Evolutionary conservation across 2,797 vertebrate genomes (phyloP), one percentile per base, ranked within the genome.

Genomic region (Peromyscus eremicus): DNA sequence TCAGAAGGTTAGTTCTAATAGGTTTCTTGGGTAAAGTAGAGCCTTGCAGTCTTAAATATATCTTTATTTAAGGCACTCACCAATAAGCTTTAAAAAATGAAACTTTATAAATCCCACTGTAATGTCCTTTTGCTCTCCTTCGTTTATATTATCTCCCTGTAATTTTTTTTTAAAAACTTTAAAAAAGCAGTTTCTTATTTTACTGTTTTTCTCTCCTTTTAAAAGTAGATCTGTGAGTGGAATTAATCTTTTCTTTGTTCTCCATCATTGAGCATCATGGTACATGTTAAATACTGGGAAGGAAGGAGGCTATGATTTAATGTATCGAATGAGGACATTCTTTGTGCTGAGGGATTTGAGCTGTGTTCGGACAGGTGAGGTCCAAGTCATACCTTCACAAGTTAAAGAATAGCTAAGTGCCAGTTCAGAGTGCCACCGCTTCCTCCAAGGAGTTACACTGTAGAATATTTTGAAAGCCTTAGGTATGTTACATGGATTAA

Each of bases 1-100:
- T 92, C 57, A 68, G 68, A 76, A 95, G 68, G 75, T 90, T 91
- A 70, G 32, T 91, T 92, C 49, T 90, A 62, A 73, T 70, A 80
- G 27, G 81, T 86, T 94, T 75, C 68, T 93, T 68, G 29, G 89
- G 43, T 91, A 57, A 87, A 80, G 21, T n/a, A 94, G 94, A 95
- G 79, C 52, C 62, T 83, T 95, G 49, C 14, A 66, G 68, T 89
- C 87, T 95, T 94, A 89, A 89, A 93, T 68, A 75, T 46, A 79
- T 49, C 60, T 81, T 94, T 85, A 37, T 49, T 3, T 60, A 37
- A 21, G 43, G 7, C 64, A 49, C n/a, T 92, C 29, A 82, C 37
- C 37, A 92, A 3, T 79, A 73, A 94, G 34, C 60, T 95, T 95
- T 70, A 80, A 84, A 84, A 97, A 95, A 66, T 62, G 76, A 93